Evolutionary conservation across 1,140 invertebrate genomes (phyloP).

Genomic region (Nasonia giraulti): DNA sequence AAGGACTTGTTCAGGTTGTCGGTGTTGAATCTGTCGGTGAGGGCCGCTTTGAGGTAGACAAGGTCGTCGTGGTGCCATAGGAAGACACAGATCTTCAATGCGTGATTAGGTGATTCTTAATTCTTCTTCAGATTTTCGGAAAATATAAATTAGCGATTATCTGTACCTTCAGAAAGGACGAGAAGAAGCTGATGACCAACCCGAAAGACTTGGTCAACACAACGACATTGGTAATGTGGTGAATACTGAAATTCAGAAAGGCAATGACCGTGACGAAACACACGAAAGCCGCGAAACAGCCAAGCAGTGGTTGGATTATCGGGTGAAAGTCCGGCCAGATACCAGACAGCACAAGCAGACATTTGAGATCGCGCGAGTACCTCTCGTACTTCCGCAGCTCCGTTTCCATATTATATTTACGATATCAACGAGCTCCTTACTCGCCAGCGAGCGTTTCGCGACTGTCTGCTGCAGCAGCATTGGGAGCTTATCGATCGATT

Average conservation of each 20-base stretch:
- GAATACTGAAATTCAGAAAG: conserved; percentile 19
- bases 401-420: neutral
- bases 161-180: neutral
- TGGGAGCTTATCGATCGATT: neutral
- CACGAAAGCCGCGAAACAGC: neutral
- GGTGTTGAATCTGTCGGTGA: neutral
- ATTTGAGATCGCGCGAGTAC: conserved; percentile 23
- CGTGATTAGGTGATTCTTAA: too few species aligned
- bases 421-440: neutral
- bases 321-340: conserved; percentile 27
- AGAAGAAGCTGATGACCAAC: conserved; percentile 16
- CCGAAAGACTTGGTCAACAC: conserved; percentile 43
- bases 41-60: neutral
- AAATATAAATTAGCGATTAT: too few species aligned
- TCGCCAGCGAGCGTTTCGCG: neutral
- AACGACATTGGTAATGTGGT: conserved; percentile 33
- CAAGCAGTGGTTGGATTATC: conserved; percentile 13
- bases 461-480: neutral
- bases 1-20: neutral
- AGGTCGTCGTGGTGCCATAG: neutral
- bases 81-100: neutral
- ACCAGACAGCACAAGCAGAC: conserved; percentile 13
- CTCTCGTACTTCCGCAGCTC: neutral
- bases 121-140: too few species aligned
- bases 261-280: neutral